These are phyloP conservation scores for Isoperla grammatica DNA, from an alignment of 2,888 invertebrate genomes.

Conservation along the genomic window DNA sequence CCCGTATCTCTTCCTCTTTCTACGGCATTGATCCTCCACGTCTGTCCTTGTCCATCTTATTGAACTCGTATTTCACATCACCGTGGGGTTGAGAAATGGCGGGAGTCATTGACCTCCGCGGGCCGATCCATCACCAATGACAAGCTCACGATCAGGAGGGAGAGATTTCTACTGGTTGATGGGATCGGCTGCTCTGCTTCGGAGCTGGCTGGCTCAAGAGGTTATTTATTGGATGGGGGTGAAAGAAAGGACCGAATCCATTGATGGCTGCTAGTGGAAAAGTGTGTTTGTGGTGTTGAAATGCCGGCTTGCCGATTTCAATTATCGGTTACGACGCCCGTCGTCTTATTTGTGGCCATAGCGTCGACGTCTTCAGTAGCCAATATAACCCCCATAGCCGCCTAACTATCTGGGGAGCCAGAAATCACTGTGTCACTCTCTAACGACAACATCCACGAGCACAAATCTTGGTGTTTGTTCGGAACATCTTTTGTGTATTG, in stretches of 20 bases:
- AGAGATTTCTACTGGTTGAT: conserved; percentile 7
- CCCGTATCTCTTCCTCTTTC: conserved; percentile 1
- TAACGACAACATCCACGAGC: too few species aligned
- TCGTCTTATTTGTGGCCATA: not conserved
- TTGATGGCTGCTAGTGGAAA: not conserved
- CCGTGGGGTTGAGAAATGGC: conserved; percentile 46
- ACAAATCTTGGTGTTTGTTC: too few species aligned
- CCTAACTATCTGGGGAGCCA: too few species aligned
- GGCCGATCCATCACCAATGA: conserved; percentile 48
- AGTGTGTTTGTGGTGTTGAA: conserved; percentile 1
- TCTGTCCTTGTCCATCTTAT: conserved; percentile 2
- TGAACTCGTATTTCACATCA: not conserved
- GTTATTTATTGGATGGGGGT: conserved; percentile 14
- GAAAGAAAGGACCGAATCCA: not conserved
- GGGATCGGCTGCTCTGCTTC: not conserved
- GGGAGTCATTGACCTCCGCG: conserved; percentile 56
- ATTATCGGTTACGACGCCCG: conserved; percentile 12
- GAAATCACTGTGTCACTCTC: too few species aligned
- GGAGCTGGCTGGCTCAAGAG: not conserved
- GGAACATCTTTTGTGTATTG: too few species aligned
- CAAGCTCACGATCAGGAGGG: conserved; percentile 12
- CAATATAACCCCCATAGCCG: too few species aligned
- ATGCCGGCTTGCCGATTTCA: conserved; percentile 16
- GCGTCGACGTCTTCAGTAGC: not conserved
- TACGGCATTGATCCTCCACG: not conserved